Base-by-base conservation (phyloP, 2,888 invertebrate species). In the Hypena proboscidalis region DNA sequence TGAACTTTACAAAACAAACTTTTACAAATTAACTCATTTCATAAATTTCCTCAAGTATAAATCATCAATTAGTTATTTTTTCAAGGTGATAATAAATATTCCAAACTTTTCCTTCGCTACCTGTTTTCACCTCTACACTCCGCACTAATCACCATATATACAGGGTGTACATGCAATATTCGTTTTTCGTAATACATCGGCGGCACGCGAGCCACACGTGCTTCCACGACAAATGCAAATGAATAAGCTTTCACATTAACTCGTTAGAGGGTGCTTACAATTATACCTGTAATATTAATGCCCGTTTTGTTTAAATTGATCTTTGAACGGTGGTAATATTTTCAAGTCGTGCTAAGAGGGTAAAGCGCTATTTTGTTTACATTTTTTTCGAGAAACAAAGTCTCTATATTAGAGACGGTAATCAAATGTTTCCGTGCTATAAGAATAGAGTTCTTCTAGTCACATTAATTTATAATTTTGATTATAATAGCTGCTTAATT, bases 211-310 rank as follows among this genome's bases (percentile, higher is more conserved):
- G 76, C 77, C 85, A 85, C 84, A 85, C 84, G 81, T 66, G 77
- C 70, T 68, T 65, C 74, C 80, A 81, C 83, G 85, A 86, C 88
- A 85, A 88, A 88, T 86, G 85, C 84, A 88, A 89, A 89, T 88
- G 85, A 87, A 85, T 81, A 82, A 74, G 80, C 77, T 77, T 79
- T 76, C 67, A 75, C 85, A 83, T 85, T 80, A 80, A 74, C 62
- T 68, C 35, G 51, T 42, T 79, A 87, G 73, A 85, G 84, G 80
- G 25, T 79, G 87, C 44, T 78, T 33, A 49, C 36, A 34, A 50
- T 66, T 66, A 57, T 48, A 40, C 43, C 15, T 49, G 9, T 36
- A 53, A 49, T 57, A 34, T 58, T 58, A 58, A 58, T 32, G 19
- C 4, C 4, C 35, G 22, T 14, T 45, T 45, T 35, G 30, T 41